Evolutionary conservation across 1,140 invertebrate species (phyloP).

Genomic region (Chrysoperla carnea): DNA sequence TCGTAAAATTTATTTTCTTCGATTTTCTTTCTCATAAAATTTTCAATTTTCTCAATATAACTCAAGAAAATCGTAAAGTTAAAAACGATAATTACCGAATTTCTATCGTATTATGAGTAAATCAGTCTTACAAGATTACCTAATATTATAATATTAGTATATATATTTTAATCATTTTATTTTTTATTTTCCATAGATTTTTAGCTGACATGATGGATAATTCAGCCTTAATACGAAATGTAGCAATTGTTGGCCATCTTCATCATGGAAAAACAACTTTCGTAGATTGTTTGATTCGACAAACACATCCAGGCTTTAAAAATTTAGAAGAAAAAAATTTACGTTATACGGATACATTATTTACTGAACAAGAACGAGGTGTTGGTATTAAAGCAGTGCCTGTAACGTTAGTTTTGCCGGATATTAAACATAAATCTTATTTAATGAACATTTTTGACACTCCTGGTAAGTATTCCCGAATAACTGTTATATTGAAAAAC

Average conservation of each 20-base stretch:
- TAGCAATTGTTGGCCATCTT: constrained; percentile 89
- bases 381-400: constrained; percentile 95
- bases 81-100: too few species aligned
- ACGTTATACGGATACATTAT: constrained; percentile 91
- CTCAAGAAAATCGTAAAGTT: too few species aligned
- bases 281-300: constrained; percentile 90
- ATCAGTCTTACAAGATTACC: too few species aligned
- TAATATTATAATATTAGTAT: too few species aligned
- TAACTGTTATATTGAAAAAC: too few species aligned
- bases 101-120: too few species aligned
- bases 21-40: too few species aligned
- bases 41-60: too few species aligned
- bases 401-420: constrained; percentile 83
- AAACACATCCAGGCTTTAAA: constrained; percentile 85
- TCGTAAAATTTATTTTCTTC: too few species aligned
- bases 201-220: constrained; percentile 97
- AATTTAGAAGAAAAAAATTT: constrained; percentile 58
- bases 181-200: constrained; percentile 29
- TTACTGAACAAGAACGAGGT: constrained; percentile 95
- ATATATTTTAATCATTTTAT: too few species aligned
- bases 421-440: constrained; percentile 88
- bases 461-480: constrained; percentile 52
- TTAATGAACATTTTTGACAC: constrained; percentile 95
- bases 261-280: constrained; percentile 99
- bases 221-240: constrained; percentile 85